Percentiles rank a stretch among this genome's conserved stretches.
Evolutionary conservation across 2,113 vertebrate genomes (phyloP).

Genomic region (Myanophis thanlyinensis): DNA sequence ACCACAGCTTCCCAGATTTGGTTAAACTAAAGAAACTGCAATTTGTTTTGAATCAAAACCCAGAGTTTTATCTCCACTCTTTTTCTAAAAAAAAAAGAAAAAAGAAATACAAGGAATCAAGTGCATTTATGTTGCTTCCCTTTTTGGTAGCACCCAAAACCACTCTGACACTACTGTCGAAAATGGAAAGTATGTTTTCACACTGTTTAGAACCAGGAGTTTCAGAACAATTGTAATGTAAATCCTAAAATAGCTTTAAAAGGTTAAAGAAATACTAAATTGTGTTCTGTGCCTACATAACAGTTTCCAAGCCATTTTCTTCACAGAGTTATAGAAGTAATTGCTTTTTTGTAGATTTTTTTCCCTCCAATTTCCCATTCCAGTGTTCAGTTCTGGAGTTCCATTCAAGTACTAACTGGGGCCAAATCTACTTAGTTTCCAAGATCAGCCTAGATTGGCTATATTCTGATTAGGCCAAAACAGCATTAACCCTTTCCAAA

Average conservation of each 20-base stretch:
- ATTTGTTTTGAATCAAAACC: not conserved
- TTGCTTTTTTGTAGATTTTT: not conserved
- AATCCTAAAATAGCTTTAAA: not conserved
- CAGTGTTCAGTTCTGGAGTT: not conserved
- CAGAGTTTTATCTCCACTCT: not conserved
- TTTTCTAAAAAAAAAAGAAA: not conserved
- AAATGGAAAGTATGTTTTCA: not conserved
- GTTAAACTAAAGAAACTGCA: not conserved
- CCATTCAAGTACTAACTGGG: not conserved
- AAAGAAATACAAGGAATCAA: not conserved
- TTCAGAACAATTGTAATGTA: not conserved
- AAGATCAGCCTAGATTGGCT: not conserved
- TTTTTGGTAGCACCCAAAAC: not conserved
- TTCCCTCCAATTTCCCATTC: not conserved
- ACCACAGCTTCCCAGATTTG: not conserved
- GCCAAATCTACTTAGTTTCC: not conserved
- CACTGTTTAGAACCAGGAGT: not conserved
- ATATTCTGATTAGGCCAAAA: not conserved
- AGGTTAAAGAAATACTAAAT: not conserved
- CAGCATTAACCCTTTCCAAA: not conserved
- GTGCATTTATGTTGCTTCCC: not conserved
- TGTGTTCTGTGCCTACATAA: not conserved
- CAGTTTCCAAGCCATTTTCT: not conserved
- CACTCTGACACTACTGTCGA: not conserved
- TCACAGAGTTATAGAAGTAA: not conserved